Base-by-base conservation (phyloP, 92 coral and sea anemone species). In the Anthopleura xanthogrammica region DNA sequence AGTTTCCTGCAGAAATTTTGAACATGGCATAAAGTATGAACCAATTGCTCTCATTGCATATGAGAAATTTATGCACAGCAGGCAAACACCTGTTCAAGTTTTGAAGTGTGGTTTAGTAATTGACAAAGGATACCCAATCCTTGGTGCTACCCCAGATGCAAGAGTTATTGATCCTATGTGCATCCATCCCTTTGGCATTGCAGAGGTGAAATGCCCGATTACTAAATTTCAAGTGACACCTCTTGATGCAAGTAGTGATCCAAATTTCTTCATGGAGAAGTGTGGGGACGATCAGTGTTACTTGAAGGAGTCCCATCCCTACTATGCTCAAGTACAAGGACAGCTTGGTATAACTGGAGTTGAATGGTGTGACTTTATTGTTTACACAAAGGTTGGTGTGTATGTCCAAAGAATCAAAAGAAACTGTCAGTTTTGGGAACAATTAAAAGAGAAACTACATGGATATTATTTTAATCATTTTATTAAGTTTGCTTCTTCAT, bases 1-100 rank as follows among this genome's bases (percentile, higher is more conserved):
- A 39, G 48, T 88, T 68, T 9, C 86, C 0, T 87, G 88, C 2
- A 85, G 79, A 58, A 75, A 88, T 58, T 36, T 78, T 0, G 85
- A 83, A 48, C 97, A 92, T 83, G 96, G 96, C 14, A 75, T 56
- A 20, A 90, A 83, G 64, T 86, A 88, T 85, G 93, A 92, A 77
- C 88, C 89, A 3, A 75, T 85, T 66, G 90, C 91, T 17, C 75
- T 89, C 20, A 24, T 72, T 6, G 65, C 78, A 76, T 92, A 90
- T 71, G 81, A 90, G 60, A 92, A 85, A 48, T 85, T 85, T 52
- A 92, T 92, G 97, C 22, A 55, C 56, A 55, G 54, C 1, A 82
- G 75, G 22, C 55, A 77, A 48, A 79, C 88, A 17, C 90, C 93
- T n/a, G 86, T 90, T 17, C 82, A 90, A 72, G 90, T 90, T 19